Evolutionary conservation across 2,797 vertebrate genomes (phyloP).

Genomic region (Merluccius polli): DNA sequence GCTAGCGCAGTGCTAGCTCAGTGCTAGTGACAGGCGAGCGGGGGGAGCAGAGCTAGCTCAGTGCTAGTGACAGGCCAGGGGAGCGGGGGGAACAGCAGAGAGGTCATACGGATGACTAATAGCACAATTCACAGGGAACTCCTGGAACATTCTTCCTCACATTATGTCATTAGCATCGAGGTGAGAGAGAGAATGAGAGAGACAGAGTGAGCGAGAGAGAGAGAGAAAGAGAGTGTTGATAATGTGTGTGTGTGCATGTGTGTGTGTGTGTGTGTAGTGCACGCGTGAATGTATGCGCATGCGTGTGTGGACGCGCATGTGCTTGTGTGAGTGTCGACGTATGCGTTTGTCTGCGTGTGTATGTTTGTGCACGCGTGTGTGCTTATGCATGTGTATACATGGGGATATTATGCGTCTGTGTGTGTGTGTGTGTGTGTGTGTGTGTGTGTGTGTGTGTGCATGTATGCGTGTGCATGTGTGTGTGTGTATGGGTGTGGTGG

Average conservation of each 20-base stretch:
- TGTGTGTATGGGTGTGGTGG: neutral
- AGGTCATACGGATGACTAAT: constrained; percentile 89
- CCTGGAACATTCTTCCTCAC: constrained; percentile 93
- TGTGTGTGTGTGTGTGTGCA: neutral
- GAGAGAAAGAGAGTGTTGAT: neutral
- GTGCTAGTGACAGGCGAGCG: constrained; percentile 46
- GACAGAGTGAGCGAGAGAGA: constrained; percentile 5
- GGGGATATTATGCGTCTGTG: neutral
- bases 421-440: neutral
- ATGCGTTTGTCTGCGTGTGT: neutral
- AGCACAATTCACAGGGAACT: constrained; percentile 95
- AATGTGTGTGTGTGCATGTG: neutral
- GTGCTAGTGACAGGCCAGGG: constrained; percentile 44
- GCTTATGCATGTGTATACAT: too few species aligned
- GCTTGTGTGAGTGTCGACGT: neutral
- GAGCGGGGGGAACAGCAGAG: constrained; percentile 73
- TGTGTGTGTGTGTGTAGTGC: neutral
- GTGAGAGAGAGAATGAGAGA: constrained; percentile 39
- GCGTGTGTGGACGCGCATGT: neutral
- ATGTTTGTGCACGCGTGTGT: neutral
- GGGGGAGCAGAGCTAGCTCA: constrained; percentile 38
- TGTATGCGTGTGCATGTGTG: neutral
- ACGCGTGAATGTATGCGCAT: too few species aligned
- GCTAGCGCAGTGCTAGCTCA: constrained; percentile 14
- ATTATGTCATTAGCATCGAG: constrained; percentile 93